These are phyloP conservation scores for Pocillopora meandrina DNA, from an alignment of 92 coral and sea anemone species.

Conservation along the genomic window DNA sequence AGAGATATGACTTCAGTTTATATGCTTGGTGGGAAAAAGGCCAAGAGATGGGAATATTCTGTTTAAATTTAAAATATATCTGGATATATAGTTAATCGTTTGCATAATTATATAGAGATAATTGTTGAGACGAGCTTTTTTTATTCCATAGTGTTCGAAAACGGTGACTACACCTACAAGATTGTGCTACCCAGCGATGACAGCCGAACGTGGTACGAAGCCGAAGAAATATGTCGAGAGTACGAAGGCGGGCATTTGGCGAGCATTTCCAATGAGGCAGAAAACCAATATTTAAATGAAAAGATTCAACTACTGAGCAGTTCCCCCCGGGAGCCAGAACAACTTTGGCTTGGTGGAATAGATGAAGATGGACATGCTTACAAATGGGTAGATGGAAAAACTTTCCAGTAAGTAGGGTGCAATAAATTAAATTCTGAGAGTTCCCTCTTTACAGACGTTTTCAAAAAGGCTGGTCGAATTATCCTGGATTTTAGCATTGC, in stretches of 20 bases:
- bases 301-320: constrained; percentile 61
- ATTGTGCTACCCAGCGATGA: constrained; percentile 67
- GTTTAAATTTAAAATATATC: too few species aligned
- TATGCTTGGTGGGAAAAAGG: too few species aligned
- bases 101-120: background rate
- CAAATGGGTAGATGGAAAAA: constrained; percentile 27
- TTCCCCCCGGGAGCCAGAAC: constrained; percentile 25
- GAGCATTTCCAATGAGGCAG: constrained; percentile 65
- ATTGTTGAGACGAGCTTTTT: background rate
- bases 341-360: constrained; percentile 76
- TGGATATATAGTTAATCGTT: too few species aligned
- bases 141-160: constrained; percentile 62
- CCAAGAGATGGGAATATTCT: too few species aligned
- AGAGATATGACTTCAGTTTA: too few species aligned
- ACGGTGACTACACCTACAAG: constrained; percentile 73
- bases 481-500: too few species aligned
- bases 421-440: background rate
- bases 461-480: too few species aligned
- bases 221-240: constrained; percentile 70
- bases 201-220: constrained; percentile 79
- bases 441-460: too few species aligned
- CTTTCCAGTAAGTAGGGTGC: constrained; percentile 3
- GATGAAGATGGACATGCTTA: constrained; percentile 43
- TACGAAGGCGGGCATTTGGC: constrained; percentile 73
- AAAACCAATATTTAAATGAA: constrained; percentile 64